phyloP scores from a whole-genome alignment of 2,113 vertebrate species.

The Gadus chalcogrammus region DNA sequence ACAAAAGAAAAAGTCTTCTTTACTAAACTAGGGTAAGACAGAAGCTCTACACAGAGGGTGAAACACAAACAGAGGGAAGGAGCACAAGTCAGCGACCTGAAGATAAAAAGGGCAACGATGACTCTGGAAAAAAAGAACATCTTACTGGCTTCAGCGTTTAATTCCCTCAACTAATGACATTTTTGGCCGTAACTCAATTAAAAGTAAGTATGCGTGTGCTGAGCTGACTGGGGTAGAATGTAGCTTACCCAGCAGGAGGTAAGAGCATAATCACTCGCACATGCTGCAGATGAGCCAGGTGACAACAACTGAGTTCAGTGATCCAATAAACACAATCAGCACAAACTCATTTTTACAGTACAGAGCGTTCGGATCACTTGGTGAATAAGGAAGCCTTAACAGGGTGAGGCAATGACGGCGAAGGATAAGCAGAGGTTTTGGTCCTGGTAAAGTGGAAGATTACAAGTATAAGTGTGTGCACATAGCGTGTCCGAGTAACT shows the following conservation, averaged over 20 bases:
- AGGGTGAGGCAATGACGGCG: too few relatives aligned
- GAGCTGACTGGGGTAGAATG: neutral
- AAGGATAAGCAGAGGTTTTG: too few relatives aligned
- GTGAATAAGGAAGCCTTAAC: too few relatives aligned
- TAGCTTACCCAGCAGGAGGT: constrained; percentile 10
- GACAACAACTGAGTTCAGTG: neutral
- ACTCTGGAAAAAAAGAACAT: neutral
- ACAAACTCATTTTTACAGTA: neutral
- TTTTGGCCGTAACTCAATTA: neutral
- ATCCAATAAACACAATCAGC: constrained; percentile 6
- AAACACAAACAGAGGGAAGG: neutral
- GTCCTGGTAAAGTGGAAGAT: too few relatives aligned
- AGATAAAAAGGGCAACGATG: neutral
- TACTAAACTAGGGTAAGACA: too few relatives aligned
- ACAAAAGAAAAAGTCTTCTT: too few relatives aligned
- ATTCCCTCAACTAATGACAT: neutral
- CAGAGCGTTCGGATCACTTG: too few relatives aligned
- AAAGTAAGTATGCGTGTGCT: neutral
- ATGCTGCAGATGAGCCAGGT: constrained; percentile 7
- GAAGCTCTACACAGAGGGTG: neutral
- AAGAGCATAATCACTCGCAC: constrained; percentile 8
- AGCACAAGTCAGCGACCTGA: neutral
- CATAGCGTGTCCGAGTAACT: too few relatives aligned
- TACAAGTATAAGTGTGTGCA: too few relatives aligned
- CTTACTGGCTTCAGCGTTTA: neutral